A percentile compares a stretch with the other conserved stretches of the same genome.
phyloP scores from a whole-genome alignment of 1,140 invertebrate genomes.

The Meteorus sp. region DNA sequence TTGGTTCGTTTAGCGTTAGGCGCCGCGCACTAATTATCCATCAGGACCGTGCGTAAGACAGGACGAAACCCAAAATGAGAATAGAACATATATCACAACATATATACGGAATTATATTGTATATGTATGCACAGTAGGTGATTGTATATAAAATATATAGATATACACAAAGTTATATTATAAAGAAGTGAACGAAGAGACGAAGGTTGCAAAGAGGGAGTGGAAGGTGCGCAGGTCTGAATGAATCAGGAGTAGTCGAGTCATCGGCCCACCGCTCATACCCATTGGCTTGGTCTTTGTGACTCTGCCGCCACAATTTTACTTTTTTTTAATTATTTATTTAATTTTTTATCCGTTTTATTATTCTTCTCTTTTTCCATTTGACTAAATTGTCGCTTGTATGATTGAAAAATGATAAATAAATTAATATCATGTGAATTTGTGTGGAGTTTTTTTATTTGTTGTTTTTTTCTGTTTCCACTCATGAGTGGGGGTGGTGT shows the following conservation, averaged over 20 bases:
- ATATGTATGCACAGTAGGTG: background rate
- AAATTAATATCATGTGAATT: background rate
- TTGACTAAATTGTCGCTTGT: constrained; percentile 7
- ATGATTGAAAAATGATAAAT: background rate
- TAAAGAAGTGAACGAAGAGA: background rate
- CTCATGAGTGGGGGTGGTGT: no score
- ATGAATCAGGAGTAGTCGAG: constrained; percentile 55
- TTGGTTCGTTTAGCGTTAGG: constrained; percentile 35
- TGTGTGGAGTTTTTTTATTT: no score
- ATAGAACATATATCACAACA: background rate
- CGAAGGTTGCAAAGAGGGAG: constrained; percentile 25
- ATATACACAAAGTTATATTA: no score
- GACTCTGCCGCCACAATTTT: constrained; percentile 48
- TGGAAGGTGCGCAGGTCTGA: no score
- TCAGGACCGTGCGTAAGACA: constrained; percentile 34
- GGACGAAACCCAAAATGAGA: constrained; percentile 13
- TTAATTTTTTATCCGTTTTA: constrained; percentile 55
- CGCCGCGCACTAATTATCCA: constrained; percentile 54
- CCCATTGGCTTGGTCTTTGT: constrained; percentile 38
- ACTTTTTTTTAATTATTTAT: constrained; percentile 54
- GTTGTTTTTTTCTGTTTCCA: background rate
- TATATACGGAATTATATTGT: background rate
- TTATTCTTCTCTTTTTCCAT: constrained; percentile 45
- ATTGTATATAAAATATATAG: background rate
- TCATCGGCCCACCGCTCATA: constrained; percentile 47